Conservation (phyloP, 35 echinoderm and acorn worm genomes). For the Patiria miniata region DNA sequence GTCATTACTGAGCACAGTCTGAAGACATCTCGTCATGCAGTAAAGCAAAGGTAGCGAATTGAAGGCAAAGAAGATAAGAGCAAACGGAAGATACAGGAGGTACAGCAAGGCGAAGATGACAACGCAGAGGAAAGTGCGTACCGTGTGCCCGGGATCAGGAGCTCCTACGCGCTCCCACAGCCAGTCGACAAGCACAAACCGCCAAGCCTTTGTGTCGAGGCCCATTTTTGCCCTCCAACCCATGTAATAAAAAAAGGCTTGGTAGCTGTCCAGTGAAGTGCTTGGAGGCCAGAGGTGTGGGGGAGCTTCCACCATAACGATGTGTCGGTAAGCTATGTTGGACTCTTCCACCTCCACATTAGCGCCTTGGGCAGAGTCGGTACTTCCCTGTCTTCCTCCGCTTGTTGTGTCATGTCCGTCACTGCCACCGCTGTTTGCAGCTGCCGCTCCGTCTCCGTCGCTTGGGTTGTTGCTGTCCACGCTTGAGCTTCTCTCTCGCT, state of each 20-base stretch:
- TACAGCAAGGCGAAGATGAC: slow-evolving; percentile 32
- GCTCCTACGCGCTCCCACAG: neutral
- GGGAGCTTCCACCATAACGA: slow-evolving; percentile 35
- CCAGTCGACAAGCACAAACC: slow-evolving; percentile 35
- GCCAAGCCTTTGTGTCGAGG: slow-evolving; percentile 47
- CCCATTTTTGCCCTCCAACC: slow-evolving; percentile 52
- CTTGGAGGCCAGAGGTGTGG: slow-evolving; percentile 36
- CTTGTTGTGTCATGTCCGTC: neutral
- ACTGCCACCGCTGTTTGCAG: neutral
- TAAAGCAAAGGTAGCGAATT: slow-evolving; percentile 74
- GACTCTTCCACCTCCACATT: neutral
- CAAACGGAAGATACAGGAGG: slow-evolving; percentile 46
- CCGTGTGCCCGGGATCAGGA: neutral
- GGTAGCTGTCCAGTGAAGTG: slow-evolving; percentile 3
- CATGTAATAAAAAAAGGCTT: slow-evolving; percentile 64
- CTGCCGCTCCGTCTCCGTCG: slow-evolving; percentile 11
- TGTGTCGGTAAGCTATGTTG: slow-evolving; percentile 25
- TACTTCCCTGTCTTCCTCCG: too few species aligned
- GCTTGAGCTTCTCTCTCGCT: neutral
- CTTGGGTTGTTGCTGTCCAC: neutral
- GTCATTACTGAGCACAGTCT: slow-evolving; percentile 51
- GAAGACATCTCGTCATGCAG: slow-evolving; percentile 45
- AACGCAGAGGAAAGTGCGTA: neutral
- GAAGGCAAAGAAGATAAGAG: slow-evolving; percentile 63
- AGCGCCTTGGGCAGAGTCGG: neutral